Percentiles rank a stretch among this genome's conserved stretches.
phyloP scores from a whole-genome alignment of 2,888 invertebrate species.

The Xylota sylvarum region DNA sequence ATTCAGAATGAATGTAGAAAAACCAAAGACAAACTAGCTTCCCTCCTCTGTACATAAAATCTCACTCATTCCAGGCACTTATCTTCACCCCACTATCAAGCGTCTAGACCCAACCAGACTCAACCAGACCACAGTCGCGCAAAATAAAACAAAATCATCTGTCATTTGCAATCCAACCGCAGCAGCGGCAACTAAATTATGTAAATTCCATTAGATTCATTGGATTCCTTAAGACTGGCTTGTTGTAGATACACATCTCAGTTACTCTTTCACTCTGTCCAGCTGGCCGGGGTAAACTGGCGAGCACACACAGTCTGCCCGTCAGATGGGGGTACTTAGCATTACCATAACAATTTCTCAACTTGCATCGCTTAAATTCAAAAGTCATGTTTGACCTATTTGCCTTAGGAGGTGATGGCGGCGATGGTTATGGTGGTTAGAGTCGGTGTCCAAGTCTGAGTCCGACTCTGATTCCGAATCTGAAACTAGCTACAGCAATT shows the following conservation, averaged over 20 bases:
- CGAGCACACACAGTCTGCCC: background rate
- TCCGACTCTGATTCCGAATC: conserved; percentile 14
- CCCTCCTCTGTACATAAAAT: conserved; percentile 10
- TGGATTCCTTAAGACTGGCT: conserved; percentile 80
- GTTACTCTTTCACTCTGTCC: conserved; percentile 21
- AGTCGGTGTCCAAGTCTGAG: conserved; percentile 10
- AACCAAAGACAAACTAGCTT: background rate
- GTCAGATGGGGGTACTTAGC: conserved; percentile 61
- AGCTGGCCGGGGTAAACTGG: conserved; percentile 19
- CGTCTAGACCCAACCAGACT: conserved; percentile 36
- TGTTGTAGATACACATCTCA: conserved; percentile 58
- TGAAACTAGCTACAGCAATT: background rate
- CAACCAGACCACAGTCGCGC: conserved; percentile 3
- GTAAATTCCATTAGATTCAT: conserved; percentile 82
- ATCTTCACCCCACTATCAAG: conserved; percentile 15
- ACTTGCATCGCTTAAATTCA: conserved; percentile 71
- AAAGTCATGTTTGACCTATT: conserved; percentile 77
- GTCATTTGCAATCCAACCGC: conserved; percentile 74
- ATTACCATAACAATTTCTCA: conserved; percentile 73
- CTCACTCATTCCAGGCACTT: conserved; percentile 14
- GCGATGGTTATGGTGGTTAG: conserved; percentile 16
- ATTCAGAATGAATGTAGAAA: conserved; percentile 36
- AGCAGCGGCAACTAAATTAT: conserved; percentile 70
- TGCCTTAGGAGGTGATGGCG: conserved; percentile 62
- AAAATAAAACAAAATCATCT: conserved; percentile 60